Evolutionary conservation across 2,797 vertebrate species (phyloP).

Genomic region (Falco concolor): DNA sequence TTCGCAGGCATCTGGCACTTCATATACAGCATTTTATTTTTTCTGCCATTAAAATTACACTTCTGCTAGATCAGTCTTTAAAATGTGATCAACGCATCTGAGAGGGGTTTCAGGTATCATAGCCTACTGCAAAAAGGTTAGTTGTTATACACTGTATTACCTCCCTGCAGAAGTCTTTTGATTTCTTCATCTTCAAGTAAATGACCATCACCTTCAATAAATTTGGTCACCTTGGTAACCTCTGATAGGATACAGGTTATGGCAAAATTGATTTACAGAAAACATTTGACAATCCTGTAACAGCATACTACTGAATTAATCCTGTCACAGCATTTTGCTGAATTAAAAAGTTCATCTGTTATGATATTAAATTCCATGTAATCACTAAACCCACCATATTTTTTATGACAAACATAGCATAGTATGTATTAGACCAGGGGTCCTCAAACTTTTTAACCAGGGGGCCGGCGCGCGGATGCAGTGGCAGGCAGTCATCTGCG

Average conservation of each 20-base stretch:
- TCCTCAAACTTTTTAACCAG: no score
- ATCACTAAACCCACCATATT: not conserved
- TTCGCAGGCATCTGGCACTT: not conserved
- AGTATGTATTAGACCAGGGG: not conserved
- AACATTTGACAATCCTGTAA: not conserved
- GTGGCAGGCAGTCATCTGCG: no score
- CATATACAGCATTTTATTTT: not conserved
- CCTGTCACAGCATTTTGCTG: not conserved
- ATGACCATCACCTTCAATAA: conserved; percentile 82
- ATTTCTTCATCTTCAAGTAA: conserved; percentile 84
- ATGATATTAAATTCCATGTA: not conserved
- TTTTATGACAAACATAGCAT: not conserved
- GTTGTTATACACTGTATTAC: conserved; percentile 76
- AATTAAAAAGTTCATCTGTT: not conserved
- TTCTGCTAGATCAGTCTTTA: conserved; percentile 72
- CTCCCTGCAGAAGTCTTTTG: conserved; percentile 84
- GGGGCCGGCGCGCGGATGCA: no score
- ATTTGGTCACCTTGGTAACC: conserved; percentile 81
- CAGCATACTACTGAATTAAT: not conserved
- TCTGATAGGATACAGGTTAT: conserved; percentile 82
- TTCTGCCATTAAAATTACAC: not conserved
- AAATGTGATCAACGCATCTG: conserved; percentile 61
- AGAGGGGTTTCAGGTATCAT: conserved; percentile 40
- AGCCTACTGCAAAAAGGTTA: conserved; percentile 70
- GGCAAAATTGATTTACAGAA: conserved; percentile 62